Percentiles rank a stretch among this genome's conserved stretches.
Evolutionary conservation across 2,888 invertebrate genomes (phyloP).

Genomic region (Nemapogon koenigi): DNA sequence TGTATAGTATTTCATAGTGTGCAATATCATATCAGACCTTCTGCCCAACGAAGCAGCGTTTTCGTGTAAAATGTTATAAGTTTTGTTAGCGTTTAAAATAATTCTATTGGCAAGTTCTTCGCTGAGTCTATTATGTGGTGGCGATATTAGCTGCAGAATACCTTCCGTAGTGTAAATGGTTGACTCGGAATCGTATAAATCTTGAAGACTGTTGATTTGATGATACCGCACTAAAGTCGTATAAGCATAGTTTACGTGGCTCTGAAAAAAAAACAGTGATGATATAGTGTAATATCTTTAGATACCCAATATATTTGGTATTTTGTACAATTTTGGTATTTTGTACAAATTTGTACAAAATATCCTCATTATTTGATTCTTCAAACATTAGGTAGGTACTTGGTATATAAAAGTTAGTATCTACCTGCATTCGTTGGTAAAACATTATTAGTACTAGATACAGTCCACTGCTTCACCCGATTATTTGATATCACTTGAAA

Average conservation of each 20-base stretch:
- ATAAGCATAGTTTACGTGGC: conserved; percentile 30
- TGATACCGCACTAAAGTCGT: conserved; percentile 23
- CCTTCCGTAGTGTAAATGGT: conserved; percentile 23
- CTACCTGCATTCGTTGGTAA: no score
- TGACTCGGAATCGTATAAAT: conserved; percentile 20
- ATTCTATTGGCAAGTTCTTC: neutral
- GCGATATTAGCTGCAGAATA: conserved; percentile 20
- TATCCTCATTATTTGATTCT: no score
- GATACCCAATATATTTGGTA: no score
- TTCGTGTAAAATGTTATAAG: conserved; percentile 13
- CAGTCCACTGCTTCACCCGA: no score
- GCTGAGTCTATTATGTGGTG: conserved; percentile 18
- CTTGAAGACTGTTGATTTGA: conserved; percentile 21
- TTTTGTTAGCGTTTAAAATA: conserved; percentile 3
- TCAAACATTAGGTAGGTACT: no score
- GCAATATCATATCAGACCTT: conserved; percentile 22
- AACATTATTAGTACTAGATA: no score
- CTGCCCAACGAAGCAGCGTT: conserved; percentile 23
- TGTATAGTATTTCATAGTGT: conserved; percentile 20
- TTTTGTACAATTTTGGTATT: no score
- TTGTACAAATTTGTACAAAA: no score
- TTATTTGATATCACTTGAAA: no score
- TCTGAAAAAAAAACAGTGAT: conserved; percentile 21
- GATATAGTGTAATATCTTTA: no score
- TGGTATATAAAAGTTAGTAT: no score